Percentiles rank a stretch among this genome's conserved stretches.
phyloP scores from a whole-genome alignment of 1,140 invertebrate genomes.

The Leptoteleia sp. region DNA sequence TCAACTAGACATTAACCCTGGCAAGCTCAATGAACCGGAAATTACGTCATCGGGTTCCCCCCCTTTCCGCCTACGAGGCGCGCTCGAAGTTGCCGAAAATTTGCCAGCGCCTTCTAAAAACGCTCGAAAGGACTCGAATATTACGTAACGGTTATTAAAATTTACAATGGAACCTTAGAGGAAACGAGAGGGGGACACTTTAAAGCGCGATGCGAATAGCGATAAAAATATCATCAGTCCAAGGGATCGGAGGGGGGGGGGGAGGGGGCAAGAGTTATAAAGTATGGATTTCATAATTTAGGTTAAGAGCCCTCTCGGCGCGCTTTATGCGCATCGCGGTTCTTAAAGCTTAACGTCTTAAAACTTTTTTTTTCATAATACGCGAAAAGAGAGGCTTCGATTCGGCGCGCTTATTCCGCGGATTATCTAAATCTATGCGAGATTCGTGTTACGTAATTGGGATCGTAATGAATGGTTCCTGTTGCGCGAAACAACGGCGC shows the following conservation, averaged over 20 bases:
- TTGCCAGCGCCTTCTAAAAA: neutral
- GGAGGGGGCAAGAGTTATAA: too few relatives aligned
- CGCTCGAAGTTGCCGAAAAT: slow-evolving; percentile 40
- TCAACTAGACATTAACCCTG: slow-evolving; percentile 69
- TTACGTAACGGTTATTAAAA: too few relatives aligned
- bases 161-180: neutral
- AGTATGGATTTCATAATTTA: slow-evolving; percentile 47
- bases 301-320: slow-evolving; percentile 38
- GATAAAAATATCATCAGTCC: slow-evolving; percentile 16
- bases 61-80: slow-evolving; percentile 3
- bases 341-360: slow-evolving; percentile 15
- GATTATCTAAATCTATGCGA: slow-evolving; percentile 19
- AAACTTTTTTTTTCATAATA: slow-evolving; percentile 22
- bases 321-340: slow-evolving; percentile 18
- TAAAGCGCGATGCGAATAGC: neutral
- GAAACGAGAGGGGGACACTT: too few relatives aligned
- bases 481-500: slow-evolving; percentile 30
- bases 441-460: slow-evolving; percentile 39
- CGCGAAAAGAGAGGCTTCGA: slow-evolving; percentile 33
- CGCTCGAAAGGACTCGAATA: too few relatives aligned
- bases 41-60: slow-evolving; percentile 64
- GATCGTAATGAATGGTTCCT: slow-evolving; percentile 52
- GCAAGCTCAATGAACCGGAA: slow-evolving; percentile 74
- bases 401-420: slow-evolving; percentile 33
- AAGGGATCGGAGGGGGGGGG: too few relatives aligned